phyloP scores from a whole-genome alignment of 2,113 vertebrate genomes.

The cat (Felis catus) region F.catus_Fca126_mat1.0 CM031413.1:105701001-105701500 shows the following conservation, averaged over 20 bases:
- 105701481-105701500: conserved; percentile 94
- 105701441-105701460: not conserved
- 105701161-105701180: not conserved
- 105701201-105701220: not conserved
- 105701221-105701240: not conserved
- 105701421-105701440: not conserved
- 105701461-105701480: conserved; percentile 91
- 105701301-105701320: not conserved
- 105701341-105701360: not conserved
- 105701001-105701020: no score
- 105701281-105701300: not conserved
- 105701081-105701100: not conserved
- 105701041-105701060: not conserved
- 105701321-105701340: conserved; percentile 4
- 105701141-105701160: not conserved
- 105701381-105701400: not conserved
- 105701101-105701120: not conserved
- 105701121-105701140: not conserved
- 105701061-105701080: not conserved
- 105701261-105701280: not conserved
- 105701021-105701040: not conserved
- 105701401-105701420: not conserved
- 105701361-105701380: not conserved
- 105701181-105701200: not conserved
- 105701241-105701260: not conserved